A percentile compares a stretch with the other conserved stretches of the same genome.
These are phyloP conservation scores for Aphodius granarius DNA, from an alignment of 2,888 invertebrate species.

Conservation along the genomic window DNA sequence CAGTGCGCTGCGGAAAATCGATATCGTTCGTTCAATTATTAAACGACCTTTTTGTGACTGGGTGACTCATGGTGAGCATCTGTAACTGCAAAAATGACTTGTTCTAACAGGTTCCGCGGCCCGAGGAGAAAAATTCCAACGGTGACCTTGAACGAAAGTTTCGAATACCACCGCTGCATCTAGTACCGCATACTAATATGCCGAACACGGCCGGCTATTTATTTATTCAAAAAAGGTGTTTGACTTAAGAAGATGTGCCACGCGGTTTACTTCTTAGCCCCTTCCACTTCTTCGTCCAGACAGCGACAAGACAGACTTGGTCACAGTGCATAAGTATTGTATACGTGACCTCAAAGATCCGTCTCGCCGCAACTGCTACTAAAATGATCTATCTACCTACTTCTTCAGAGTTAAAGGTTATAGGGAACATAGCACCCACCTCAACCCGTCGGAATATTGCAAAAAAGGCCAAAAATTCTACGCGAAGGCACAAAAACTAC, in stretches of 20 bases:
- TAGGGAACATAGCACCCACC: background rate
- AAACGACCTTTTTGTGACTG: slow-evolving; percentile 4
- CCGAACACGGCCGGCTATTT: background rate
- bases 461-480: background rate
- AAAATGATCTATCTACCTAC: background rate
- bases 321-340: background rate
- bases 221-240: background rate
- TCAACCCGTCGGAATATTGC: background rate
- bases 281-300: background rate
- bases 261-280: background rate
- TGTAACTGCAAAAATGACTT: slow-evolving; percentile 37
- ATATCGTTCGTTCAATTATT: slow-evolving; percentile 3
- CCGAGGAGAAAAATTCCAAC: background rate
- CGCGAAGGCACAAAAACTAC: background rate
- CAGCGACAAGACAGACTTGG: background rate
- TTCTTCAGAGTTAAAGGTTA: background rate
- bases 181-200: background rate
- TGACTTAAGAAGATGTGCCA: background rate
- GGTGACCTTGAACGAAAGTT: slow-evolving; percentile 7
- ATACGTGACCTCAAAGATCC: background rate
- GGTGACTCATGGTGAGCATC: slow-evolving; percentile 32
- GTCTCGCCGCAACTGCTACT: background rate
- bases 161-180: background rate
- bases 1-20: background rate
- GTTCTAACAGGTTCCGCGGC: slow-evolving; percentile 30